Conservation (phyloP, 2,888 invertebrate genomes). For the Apamea anceps region DNA sequence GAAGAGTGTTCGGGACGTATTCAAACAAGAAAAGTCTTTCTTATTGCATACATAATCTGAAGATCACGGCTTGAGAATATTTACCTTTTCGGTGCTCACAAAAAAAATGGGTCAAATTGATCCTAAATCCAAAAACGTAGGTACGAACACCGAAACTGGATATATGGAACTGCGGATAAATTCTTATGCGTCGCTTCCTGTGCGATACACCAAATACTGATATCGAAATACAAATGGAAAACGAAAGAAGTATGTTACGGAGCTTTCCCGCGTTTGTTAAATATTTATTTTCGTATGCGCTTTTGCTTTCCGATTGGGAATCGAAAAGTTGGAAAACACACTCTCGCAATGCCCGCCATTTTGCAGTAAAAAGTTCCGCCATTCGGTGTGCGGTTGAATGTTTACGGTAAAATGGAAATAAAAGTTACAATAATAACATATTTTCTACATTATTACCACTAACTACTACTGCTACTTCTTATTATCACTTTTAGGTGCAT, state of each 20-base stretch:
- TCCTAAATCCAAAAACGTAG: conserved; percentile 17
- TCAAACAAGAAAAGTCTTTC: conserved; percentile 43
- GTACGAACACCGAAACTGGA: neutral
- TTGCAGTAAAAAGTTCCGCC: conserved; percentile 27
- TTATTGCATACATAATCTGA: conserved; percentile 44
- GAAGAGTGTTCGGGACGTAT: conserved; percentile 4
- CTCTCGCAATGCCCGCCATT: conserved; percentile 43
- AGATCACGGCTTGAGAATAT: conserved; percentile 29
- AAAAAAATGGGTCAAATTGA: conserved; percentile 47
- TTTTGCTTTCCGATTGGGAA: conserved; percentile 44
- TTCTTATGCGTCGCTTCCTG: conserved; percentile 25
- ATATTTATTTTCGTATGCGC: conserved; percentile 49
- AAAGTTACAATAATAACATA: conserved; percentile 42
- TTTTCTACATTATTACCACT: conserved; percentile 40
- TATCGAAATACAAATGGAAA: conserved; percentile 48
- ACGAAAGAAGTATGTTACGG: conserved; percentile 29
- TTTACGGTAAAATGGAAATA: conserved; percentile 35
- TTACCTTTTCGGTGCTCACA: conserved; percentile 21
- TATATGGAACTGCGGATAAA: conserved; percentile 25
- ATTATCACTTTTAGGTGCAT: neutral
- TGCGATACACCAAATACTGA: conserved; percentile 28
- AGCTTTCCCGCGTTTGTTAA: conserved; percentile 41
- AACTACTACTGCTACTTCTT: no score
- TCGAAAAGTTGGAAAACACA: conserved; percentile 53
- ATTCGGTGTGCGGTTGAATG: conserved; percentile 23